Evolutionary conservation across 2,888 invertebrate species (phyloP), one percentile per base, ranked within the genome.

Genomic region (Drosophila borborema): DNA sequence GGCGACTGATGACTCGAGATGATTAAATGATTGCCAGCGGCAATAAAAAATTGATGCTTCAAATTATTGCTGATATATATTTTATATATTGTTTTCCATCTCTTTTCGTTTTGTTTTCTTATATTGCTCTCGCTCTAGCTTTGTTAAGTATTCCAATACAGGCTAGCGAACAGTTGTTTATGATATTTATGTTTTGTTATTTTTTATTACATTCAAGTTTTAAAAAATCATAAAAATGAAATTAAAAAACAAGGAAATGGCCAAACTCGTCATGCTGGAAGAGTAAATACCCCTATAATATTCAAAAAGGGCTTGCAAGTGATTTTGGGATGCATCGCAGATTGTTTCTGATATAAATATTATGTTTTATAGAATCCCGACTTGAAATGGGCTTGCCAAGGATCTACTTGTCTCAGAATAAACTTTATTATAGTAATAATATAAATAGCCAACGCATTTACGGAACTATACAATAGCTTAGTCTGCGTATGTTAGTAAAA

Each of bases 21-120:
- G 86, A 86, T 86, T 89, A 90, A 86, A 90, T 90, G 90, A 86
- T 90, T 90, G 80, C 84, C 67, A 77, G 74, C 63, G 46, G 81
- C 73, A 81, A 86, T 90, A 86, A 90, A 86, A 86, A 90, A 81
- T 78, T 64, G 71, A 90, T 86, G 84, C 68, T 73, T 86, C 79
- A 72, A 82, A 90, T 89, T 90, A 90, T 90, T 83, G 86, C 89
- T 77, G 81, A 83, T 82, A 84, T 80, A 81, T 73, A 80, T 76
- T 49, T 45, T 16, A 53, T 40, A 64, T 34, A 53, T 48, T 58
- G 16, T 34, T 34, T 46, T 38, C n/a, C 46, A 23, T 36, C 10
- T 56, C 12, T 54, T 46, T 36, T 8, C 9, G 4, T 23, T 8
- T 4, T 20, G n/a, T 34, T 4, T 31, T 20, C 14, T 36, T 4